Evolutionary conservation across 2,888 invertebrate species (phyloP), one percentile per base, ranked within the genome.

Genomic region (Pterostichus niger): DNA sequence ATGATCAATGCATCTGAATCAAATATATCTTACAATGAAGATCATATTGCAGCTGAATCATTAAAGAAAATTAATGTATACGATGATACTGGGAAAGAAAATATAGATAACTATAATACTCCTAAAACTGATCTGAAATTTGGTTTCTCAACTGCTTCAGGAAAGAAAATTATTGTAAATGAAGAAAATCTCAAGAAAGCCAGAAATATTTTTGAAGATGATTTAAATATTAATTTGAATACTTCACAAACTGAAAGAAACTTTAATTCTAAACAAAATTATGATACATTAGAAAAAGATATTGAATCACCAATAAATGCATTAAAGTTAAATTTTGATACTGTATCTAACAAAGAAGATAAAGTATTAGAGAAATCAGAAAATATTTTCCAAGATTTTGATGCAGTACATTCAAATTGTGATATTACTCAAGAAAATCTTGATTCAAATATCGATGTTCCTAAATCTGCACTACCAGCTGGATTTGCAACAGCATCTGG

Each of bases 401-500:
- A 24, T 24, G 40, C 40, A 33, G 31, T 6, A 64, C 5, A 13
- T 35, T 44, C 35, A 13, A 6, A 3, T 40, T 80, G n/a, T 46
- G n/a, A n/a, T n/a, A n/a, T n/a, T n/a, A n/a, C n/a, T n/a, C n/a
- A n/a, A n/a, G n/a, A n/a, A n/a, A n/a, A n/a, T n/a, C n/a, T n/a
- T n/a, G n/a, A n/a, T n/a, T n/a, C n/a, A n/a, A n/a, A n/a, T n/a
- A n/a, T n/a, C n/a, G n/a, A n/a, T n/a, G n/a, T n/a, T n/a, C n/a
- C n/a, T n/a, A n/a, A n/a, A n/a, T n/a, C n/a, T n/a, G n/a, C n/a
- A n/a, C n/a, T n/a, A n/a, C n/a, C n/a, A n/a, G n/a, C n/a, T n/a
- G 87, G 87, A 54, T 89, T 89, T 84, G 86, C 87, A 84, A 88
- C 89, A 6, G 89, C 88, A 24, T 88, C 87, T 85, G 90, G 91